Evolutionary conservation across 2,113 vertebrate genomes (phyloP), one percentile per base, ranked within the genome.

Genomic region (Pteronura brasiliensis): DNA sequence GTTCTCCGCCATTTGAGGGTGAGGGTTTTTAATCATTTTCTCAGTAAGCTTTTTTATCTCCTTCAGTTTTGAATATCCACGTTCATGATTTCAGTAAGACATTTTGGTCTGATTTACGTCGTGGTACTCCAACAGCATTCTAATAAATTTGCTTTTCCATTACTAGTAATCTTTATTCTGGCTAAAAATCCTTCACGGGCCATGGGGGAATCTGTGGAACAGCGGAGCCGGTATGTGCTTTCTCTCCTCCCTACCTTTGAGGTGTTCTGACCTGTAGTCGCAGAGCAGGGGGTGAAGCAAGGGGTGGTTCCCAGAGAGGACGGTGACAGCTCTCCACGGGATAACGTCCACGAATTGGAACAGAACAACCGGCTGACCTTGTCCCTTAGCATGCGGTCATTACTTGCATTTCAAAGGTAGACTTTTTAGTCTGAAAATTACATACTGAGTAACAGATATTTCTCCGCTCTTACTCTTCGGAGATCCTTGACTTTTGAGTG

Each of bases 391-490:
- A 76, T 14, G 36, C 36, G 44, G 44, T 39, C 15, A 49, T 59
- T 49, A 15, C 7, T 88, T 93, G 81, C 57, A 65, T 52, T 47
- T 79, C 72, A 74, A 90, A 77, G 61, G 42, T 67, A 10, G 34
- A 71, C 59, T 84, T 96, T 81, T 96, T 81, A 39, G 23, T 67
- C 20, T 67, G 52, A 77, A 39, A 89, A 59, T 97, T 65, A 25
- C 34, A 15, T 63, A 27, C 13, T 85, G 23, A 69, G 49, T 20
- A 63, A 69, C 23, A 52, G 25, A 44, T 44, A 20, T 82, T 84
- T 63, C 39, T 61, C 11, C 80, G 34, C 34, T 84, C 65, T 72
- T 67, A 65, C 7, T 95, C 76, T 79, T 67, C 6, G 34, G 11
- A 88, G n/a, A 21, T 72, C 29, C n/a, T 93, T 55, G 74, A 59